Evolutionary conservation across 2,888 invertebrate species (phyloP), one percentile per base, ranked within the genome.

Genomic region (Euphydryas editha): DNA sequence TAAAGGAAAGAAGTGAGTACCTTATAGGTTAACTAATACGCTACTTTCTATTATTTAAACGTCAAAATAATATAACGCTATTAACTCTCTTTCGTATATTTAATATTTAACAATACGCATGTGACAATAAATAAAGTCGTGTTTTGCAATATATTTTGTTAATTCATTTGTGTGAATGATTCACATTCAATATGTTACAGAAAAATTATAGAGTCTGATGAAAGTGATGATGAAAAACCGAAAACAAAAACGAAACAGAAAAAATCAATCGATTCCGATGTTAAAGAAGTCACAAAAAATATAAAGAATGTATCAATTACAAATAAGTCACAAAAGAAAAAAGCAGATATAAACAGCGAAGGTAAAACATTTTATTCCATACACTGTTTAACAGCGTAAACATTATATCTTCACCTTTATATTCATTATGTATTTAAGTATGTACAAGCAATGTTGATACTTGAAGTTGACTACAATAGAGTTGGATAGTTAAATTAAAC

Each of bases 251-350:
- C 86, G 13, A 93, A 93, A 76, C 89, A 91, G 68, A 93, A 92
- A 79, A 90, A 94, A 78, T 87, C 89, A 67, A 81, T 88, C 65
- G 87, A 93, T 74, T 87, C 93, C 73, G 88, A 93, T 77, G 82
- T 93, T 57, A 87, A 93, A 68, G 90, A 92, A 75, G 89, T 94
- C 78, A 90, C 93, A 76, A 94, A 94, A 62, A 94, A 91, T 73
- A 84, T 95, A 2, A 94, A 94, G 78, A 94, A 94, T 85, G 82
- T 95, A 57, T 93, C 93, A 72, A 90, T 94, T 62, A 91, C 93
- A 64, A 93, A 90, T 69, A 93, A 94, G 78, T 83, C 87, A 78
- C 86, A 87, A 73, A 94, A 93, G 80, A 92, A 93, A 73, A 89
- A 86, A 72, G 77, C 72, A 49, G 85, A 81, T 68, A 70, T 71